phyloP scores from a whole-genome alignment of 2,888 invertebrate genomes.

The Lycocerus yunnanus region DNA sequence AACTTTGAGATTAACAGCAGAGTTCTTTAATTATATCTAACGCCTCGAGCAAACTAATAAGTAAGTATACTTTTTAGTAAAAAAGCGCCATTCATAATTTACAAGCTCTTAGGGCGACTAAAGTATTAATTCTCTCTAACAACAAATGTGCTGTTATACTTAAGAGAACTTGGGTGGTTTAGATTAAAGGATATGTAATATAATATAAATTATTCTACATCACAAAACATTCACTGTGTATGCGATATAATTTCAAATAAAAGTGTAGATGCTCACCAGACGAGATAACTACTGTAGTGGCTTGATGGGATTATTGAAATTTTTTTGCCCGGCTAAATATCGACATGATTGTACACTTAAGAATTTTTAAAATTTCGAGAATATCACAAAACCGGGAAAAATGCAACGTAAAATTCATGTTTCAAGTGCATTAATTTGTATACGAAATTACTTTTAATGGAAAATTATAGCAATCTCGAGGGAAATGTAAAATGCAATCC shows the following conservation, averaged over 20 bases:
- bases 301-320: too few relatives aligned
- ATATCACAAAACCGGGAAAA: too few relatives aligned
- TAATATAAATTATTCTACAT: not conserved
- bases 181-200: not conserved
- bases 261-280: not conserved
- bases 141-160: not conserved
- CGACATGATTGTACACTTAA: too few relatives aligned
- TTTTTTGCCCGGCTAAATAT: too few relatives aligned
- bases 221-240: not conserved
- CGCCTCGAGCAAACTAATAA: not conserved
- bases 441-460: not conserved
- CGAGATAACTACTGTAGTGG: not conserved
- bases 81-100: not conserved
- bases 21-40: not conserved
- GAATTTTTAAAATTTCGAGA: too few relatives aligned
- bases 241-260: not conserved
- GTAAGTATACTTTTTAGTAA: not conserved
- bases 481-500: not conserved
- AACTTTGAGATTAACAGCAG: not conserved
- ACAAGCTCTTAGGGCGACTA: not conserved
- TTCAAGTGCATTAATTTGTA: not conserved
- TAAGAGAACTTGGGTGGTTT: not conserved
- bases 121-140: not conserved
- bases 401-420: too few relatives aligned
- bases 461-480: not conserved